These are phyloP conservation scores for Chloebia gouldiae DNA, from an alignment of 2,113 vertebrate genomes.

Conservation along the genomic window DNA sequence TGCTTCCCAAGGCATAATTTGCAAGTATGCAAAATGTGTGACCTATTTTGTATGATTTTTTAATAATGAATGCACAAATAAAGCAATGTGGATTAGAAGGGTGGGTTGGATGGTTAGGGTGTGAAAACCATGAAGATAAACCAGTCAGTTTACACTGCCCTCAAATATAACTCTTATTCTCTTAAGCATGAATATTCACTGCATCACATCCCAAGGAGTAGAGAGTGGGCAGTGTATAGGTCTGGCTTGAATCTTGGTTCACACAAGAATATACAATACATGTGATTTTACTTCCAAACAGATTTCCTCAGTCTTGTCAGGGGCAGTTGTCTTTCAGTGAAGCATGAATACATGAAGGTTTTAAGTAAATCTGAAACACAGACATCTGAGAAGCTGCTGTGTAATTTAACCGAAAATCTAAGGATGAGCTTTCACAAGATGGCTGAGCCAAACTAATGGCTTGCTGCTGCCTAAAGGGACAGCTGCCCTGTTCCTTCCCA, in stretches of 20 bases:
- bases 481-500: slow-evolving; percentile 3
- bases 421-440: slow-evolving; percentile 44
- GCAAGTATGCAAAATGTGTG: slow-evolving; percentile 46
- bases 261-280: background rate
- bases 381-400: slow-evolving; percentile 16
- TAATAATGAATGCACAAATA: slow-evolving; percentile 32
- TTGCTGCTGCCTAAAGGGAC: slow-evolving; percentile 46
- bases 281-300: slow-evolving; percentile 2
- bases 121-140: slow-evolving; percentile 54
- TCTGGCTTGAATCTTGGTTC: background rate
- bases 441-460: slow-evolving; percentile 43
- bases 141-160: slow-evolving; percentile 27
- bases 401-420: slow-evolving; percentile 30
- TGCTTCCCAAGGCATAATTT: slow-evolving; percentile 23
- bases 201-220: background rate
- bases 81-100: slow-evolving; percentile 34
- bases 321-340: slow-evolving; percentile 24
- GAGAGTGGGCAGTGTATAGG: background rate
- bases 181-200: slow-evolving; percentile 5
- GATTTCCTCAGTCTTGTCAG: slow-evolving; percentile 1
- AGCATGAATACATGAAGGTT: slow-evolving; percentile 6
- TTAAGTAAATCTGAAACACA: slow-evolving; percentile 35
- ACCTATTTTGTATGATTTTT: slow-evolving; percentile 31
- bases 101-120: slow-evolving; percentile 21
- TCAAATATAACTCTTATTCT: background rate